phyloP scores from a whole-genome alignment of 2,797 vertebrate species.

The Sphenopsis melanotis region DNA sequence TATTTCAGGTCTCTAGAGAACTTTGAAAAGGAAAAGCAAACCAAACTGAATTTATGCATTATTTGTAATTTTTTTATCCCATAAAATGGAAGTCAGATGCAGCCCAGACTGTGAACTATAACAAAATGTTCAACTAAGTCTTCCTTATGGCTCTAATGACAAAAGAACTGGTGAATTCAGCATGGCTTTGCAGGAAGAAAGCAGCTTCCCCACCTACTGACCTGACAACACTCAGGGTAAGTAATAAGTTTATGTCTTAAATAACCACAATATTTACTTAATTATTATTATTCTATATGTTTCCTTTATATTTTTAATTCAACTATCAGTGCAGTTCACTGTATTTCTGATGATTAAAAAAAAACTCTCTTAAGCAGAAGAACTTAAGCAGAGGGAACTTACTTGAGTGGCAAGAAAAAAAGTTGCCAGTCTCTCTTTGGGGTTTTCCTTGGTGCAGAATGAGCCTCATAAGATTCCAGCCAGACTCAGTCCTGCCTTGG shows the following conservation, averaged over 20 bases:
- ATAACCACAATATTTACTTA: neutral
- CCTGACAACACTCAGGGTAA: neutral
- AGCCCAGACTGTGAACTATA: conserved; percentile 32
- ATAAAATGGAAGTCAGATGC: conserved; percentile 23
- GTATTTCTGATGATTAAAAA: neutral
- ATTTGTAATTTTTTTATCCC: conserved; percentile 46
- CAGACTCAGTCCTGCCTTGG: neutral
- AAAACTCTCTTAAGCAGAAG: neutral
- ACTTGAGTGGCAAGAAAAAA: neutral
- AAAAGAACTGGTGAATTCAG: neutral
- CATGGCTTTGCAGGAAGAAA: neutral
- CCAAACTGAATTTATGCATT: neutral
- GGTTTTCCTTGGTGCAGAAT: neutral
- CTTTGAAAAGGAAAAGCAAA: conserved; percentile 42
- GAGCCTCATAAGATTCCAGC: neutral
- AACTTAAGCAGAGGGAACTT: neutral
- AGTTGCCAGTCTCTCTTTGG: neutral
- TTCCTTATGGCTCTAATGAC: neutral
- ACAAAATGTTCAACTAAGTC: neutral
- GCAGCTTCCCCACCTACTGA: neutral
- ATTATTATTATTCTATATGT: neutral
- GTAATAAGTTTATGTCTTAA: neutral
- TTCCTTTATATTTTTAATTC: neutral
- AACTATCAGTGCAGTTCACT: neutral
- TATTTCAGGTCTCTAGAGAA: conserved; percentile 14